These are phyloP conservation scores for Pocillopora meandrina DNA, from an alignment of 92 coral and sea anemone species.

Conservation along the genomic window DNA sequence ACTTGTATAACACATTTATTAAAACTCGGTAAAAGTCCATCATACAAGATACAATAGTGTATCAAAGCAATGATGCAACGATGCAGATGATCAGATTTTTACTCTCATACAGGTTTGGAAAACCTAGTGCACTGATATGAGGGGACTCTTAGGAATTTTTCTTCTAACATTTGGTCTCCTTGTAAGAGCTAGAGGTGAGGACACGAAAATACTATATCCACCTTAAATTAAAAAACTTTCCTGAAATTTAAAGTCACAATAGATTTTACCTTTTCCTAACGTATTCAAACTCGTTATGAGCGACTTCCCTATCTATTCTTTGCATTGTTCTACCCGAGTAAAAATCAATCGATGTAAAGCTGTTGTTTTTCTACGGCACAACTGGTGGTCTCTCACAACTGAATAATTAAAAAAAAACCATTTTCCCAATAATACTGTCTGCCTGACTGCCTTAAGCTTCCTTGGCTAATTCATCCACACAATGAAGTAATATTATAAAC, in stretches of 20 bases:
- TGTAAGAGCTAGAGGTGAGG: constrained; percentile 40
- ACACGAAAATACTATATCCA: not conserved
- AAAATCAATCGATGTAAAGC: not conserved
- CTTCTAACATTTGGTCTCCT: constrained; percentile 45
- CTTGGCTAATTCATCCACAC: not conserved
- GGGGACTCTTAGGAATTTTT: constrained; percentile 43
- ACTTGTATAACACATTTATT: too few species aligned
- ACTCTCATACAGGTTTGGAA: constrained; percentile 23
- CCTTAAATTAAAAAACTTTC: not conserved
- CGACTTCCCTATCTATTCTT: not conserved
- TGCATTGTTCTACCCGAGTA: not conserved
- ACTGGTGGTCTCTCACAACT: constrained; percentile 15
- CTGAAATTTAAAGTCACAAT: too few species aligned
- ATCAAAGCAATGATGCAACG: not conserved
- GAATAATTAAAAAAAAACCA: constrained; percentile 3
- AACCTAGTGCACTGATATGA: constrained; percentile 37
- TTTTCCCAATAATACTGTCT: not conserved
- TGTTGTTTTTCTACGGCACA: not conserved
- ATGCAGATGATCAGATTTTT: not conserved
- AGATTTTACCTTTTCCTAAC: too few species aligned
- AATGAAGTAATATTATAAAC: too few species aligned
- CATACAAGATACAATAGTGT: not conserved
- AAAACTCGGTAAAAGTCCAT: not conserved
- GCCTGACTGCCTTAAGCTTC: too few species aligned
- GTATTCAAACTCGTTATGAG: too few species aligned